Conservation (phyloP, 2,113 vertebrate species). For the Silurus asotus region DNA sequence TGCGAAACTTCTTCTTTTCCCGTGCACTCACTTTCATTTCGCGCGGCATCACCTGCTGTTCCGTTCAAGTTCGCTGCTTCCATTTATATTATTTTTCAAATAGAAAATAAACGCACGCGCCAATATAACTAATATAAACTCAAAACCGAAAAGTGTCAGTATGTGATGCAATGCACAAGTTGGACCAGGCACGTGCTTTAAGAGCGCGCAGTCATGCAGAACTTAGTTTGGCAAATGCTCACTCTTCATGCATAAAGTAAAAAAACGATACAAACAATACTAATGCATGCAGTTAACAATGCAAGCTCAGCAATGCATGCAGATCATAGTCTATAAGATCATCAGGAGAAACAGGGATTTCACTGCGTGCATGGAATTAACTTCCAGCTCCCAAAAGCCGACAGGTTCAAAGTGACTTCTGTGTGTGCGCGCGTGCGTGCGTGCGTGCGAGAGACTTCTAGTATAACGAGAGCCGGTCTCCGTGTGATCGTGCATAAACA, state of each 20-base stretch:
- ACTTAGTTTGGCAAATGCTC: neutral
- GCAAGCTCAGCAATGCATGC: neutral
- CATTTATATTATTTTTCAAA: no score
- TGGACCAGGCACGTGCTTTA: neutral
- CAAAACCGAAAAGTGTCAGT: no score
- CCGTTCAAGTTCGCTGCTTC: neutral
- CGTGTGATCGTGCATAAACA: neutral
- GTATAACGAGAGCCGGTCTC: neutral
- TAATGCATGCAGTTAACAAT: no score
- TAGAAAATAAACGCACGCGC: neutral
- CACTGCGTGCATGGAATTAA: neutral
- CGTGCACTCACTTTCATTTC: neutral
- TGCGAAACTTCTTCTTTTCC: slow-evolving; percentile 3
- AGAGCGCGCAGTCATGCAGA: neutral
- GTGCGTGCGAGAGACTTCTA: neutral
- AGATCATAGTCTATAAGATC: neutral
- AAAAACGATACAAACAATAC: no score
- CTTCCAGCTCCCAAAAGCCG: neutral
- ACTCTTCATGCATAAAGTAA: neutral
- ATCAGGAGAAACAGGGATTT: neutral
- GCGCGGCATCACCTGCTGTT: slow-evolving; percentile 6
- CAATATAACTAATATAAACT: no score
- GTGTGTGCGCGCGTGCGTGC: neutral
- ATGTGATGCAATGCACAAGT: neutral
- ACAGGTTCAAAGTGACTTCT: slow-evolving; percentile 10